A percentile compares a stretch with the other conserved stretches of the same genome.
phyloP scores from a whole-genome alignment of 2,113 vertebrate genomes.

The Leucopsar rothschildi region DNA sequence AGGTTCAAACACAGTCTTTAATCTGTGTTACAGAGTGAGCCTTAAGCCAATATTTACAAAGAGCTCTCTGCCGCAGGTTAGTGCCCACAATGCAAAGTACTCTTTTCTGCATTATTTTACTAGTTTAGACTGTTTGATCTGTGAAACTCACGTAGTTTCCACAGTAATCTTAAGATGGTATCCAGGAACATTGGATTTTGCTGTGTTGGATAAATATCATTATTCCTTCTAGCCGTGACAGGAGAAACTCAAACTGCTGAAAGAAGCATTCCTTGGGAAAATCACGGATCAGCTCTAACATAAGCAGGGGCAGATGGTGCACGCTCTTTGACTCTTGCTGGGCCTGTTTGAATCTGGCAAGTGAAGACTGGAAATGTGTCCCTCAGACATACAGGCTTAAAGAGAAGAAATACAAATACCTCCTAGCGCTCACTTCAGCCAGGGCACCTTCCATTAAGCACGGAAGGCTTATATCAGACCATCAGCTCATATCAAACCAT shows the following conservation, averaged over 20 bases:
- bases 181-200: background rate
- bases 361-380: background rate
- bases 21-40: background rate
- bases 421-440: background rate
- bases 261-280: background rate
- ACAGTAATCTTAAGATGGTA: background rate
- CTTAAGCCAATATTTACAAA: background rate
- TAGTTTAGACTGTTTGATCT: background rate
- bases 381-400: background rate
- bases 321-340: background rate
- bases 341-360: background rate
- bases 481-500: background rate
- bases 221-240: background rate
- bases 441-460: background rate
- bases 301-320: slow-evolving; percentile 11
- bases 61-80: background rate
- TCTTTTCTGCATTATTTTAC: background rate
- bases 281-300: background rate
- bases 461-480: background rate
- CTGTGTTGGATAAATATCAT: background rate
- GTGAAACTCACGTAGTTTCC: background rate
- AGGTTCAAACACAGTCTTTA: background rate
- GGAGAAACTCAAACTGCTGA: background rate
- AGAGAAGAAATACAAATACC: background rate
- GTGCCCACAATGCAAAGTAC: background rate